These are phyloP conservation scores for Loxodonta africana DNA, from an alignment of 2,113 vertebrate species.

Conservation along the genomic window DNA sequence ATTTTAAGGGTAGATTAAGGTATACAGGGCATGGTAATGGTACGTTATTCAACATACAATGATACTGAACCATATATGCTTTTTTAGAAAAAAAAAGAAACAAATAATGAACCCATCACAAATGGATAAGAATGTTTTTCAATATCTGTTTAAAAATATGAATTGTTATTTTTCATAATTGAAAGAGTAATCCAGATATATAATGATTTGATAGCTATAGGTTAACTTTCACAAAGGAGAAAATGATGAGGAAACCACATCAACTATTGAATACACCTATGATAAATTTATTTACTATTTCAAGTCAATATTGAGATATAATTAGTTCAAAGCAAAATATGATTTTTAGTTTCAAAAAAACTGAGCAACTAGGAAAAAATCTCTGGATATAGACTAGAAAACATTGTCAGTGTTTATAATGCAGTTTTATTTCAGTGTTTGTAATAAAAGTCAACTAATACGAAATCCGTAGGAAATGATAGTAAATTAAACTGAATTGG, in stretches of 20 bases:
- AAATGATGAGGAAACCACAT: background rate
- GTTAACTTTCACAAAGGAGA: background rate
- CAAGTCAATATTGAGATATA: background rate
- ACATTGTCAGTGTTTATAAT: background rate
- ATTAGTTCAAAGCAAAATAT: background rate
- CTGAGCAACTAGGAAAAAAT: background rate
- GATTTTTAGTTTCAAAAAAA: background rate
- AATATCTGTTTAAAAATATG: background rate
- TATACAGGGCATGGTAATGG: too few species aligned
- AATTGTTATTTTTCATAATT: background rate
- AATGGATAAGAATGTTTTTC: background rate
- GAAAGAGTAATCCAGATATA: background rate
- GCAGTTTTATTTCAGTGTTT: background rate
- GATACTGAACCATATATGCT: background rate
- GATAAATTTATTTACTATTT: background rate
- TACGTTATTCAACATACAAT: background rate
- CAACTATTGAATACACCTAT: background rate
- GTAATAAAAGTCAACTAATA: background rate
- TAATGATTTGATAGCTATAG: background rate
- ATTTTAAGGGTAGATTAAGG: too few species aligned
- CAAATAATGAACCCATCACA: background rate
- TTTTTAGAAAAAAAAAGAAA: background rate
- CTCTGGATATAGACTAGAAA: background rate
- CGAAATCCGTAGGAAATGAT: background rate
- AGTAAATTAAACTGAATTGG: background rate